Conservation (phyloP, 2,113 vertebrate genomes). For the Gnathonemus longibarbis region DNA sequence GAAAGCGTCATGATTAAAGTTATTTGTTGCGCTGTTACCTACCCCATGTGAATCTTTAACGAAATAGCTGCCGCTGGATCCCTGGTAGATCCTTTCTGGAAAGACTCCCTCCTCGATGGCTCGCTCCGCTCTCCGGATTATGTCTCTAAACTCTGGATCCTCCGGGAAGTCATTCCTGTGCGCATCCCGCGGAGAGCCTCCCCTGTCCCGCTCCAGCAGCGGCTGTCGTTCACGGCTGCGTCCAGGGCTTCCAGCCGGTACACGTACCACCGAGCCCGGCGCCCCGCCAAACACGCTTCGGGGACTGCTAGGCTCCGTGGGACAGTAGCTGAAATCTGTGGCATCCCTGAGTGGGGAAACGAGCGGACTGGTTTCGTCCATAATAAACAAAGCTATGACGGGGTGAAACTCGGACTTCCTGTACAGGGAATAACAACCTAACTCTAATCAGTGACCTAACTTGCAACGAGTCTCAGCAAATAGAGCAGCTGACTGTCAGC, state of each 20-base stretch:
- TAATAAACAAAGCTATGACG: slow-evolving; percentile 19
- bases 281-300: slow-evolving; percentile 41
- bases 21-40: slow-evolving; percentile 27
- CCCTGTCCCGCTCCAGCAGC: slow-evolving; percentile 48
- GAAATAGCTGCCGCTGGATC: slow-evolving; percentile 79
- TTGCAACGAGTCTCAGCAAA: slow-evolving; percentile 9
- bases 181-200: slow-evolving; percentile 10
- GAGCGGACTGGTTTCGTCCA: slow-evolving; percentile 68
- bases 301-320: slow-evolving; percentile 30
- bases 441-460: not conserved
- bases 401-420: not conserved
- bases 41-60: slow-evolving; percentile 71
- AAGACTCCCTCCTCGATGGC: slow-evolving; percentile 67
- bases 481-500: slow-evolving; percentile 31
- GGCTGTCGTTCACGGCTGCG: slow-evolving; percentile 61
- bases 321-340: slow-evolving; percentile 44
- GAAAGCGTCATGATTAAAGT: not conserved
- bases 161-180: slow-evolving; percentile 66
- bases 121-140: slow-evolving; percentile 64
- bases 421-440: not conserved
- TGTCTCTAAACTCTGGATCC: slow-evolving; percentile 67
- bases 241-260: slow-evolving; percentile 39
- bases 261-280: slow-evolving; percentile 47
- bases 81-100: slow-evolving; percentile 73
- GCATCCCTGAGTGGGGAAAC: slow-evolving; percentile 62